A percentile compares a stretch with the other conserved stretches of the same genome.
These are phyloP conservation scores for Nycteola revayana DNA, from an alignment of 2,888 invertebrate species.

Conservation along the genomic window DNA sequence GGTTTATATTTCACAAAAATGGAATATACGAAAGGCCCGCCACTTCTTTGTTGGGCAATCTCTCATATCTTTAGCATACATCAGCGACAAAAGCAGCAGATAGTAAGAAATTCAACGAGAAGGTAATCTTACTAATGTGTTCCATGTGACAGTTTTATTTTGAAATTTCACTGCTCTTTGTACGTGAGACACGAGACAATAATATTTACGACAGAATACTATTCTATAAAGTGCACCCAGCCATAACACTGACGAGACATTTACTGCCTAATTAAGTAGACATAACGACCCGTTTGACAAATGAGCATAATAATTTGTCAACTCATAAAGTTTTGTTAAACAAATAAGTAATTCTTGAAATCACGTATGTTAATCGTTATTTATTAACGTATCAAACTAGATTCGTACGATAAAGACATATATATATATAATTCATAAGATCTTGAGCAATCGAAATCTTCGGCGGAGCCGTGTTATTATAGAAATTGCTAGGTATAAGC, in stretches of 20 bases:
- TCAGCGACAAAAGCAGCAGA: constrained; percentile 20
- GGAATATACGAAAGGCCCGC: constrained; percentile 52
- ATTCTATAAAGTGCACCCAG: constrained; percentile 15
- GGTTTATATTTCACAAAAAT: constrained; percentile 74
- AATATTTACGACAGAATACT: constrained; percentile 8
- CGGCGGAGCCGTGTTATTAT: constrained; percentile 37
- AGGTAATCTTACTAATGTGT: constrained; percentile 13
- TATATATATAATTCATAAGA: constrained; percentile 34
- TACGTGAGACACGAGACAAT: not conserved
- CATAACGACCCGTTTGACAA: constrained; percentile 32
- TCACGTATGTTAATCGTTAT: constrained; percentile 40
- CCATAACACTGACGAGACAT: constrained; percentile 30
- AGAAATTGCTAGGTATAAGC: constrained; percentile 51
- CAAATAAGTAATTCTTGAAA: constrained; percentile 39
- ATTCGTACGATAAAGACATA: constrained; percentile 48
- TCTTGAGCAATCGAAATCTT: constrained; percentile 29
- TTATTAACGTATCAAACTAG: constrained; percentile 34
- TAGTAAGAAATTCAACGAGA: constrained; percentile 8
- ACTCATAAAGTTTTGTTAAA: constrained; percentile 37
- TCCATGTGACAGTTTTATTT: constrained; percentile 4
- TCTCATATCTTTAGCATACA: constrained; percentile 51
- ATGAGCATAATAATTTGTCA: constrained; percentile 25
- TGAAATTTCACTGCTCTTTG: constrained; percentile 5
- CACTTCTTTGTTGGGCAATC: constrained; percentile 48
- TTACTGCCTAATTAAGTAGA: constrained; percentile 36